phyloP scores from a whole-genome alignment of 2,888 invertebrate species.

The Hololepta plana region DNA sequence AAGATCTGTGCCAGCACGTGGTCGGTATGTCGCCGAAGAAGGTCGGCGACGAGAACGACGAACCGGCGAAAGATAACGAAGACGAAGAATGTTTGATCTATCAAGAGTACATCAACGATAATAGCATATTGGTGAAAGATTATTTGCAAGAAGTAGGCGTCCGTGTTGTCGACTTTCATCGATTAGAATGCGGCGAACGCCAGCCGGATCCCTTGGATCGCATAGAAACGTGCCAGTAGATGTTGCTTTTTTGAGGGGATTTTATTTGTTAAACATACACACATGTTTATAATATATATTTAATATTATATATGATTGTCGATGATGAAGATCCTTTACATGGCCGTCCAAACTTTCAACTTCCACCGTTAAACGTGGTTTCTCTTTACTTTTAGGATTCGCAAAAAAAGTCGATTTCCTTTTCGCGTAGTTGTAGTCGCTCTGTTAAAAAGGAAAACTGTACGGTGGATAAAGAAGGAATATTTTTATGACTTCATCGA shows the following conservation, averaged over 20 bases:
- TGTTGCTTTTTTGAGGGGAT: conserved; percentile 4
- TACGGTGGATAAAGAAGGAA: too few relatives aligned
- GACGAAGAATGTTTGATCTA: conserved; percentile 65
- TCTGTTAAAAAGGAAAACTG: too few relatives aligned
- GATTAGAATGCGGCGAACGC: conserved; percentile 78
- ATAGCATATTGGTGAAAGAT: conserved; percentile 52
- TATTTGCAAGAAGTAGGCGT: conserved; percentile 45
- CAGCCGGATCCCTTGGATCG: conserved; percentile 31
- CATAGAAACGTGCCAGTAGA: conserved; percentile 44
- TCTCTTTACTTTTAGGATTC: too few relatives aligned
- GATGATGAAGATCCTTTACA: too few relatives aligned
- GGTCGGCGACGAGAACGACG: conserved; percentile 43
- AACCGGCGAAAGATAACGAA: conserved; percentile 43
- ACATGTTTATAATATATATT: too few relatives aligned
- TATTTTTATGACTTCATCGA: too few relatives aligned
- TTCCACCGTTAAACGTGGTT: too few relatives aligned
- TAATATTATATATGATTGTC: too few relatives aligned
- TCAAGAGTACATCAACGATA: conserved; percentile 77
- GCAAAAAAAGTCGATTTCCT: too few relatives aligned
- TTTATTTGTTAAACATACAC: too few relatives aligned
- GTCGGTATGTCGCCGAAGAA: conserved; percentile 72
- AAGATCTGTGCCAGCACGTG: conserved; percentile 79
- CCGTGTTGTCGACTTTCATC: conserved; percentile 59
- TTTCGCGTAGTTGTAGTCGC: too few relatives aligned
- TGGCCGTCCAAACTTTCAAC: too few relatives aligned